Evolutionary conservation across 2,888 invertebrate species (phyloP).

Genomic region (Alentia gelatinosa): DNA sequence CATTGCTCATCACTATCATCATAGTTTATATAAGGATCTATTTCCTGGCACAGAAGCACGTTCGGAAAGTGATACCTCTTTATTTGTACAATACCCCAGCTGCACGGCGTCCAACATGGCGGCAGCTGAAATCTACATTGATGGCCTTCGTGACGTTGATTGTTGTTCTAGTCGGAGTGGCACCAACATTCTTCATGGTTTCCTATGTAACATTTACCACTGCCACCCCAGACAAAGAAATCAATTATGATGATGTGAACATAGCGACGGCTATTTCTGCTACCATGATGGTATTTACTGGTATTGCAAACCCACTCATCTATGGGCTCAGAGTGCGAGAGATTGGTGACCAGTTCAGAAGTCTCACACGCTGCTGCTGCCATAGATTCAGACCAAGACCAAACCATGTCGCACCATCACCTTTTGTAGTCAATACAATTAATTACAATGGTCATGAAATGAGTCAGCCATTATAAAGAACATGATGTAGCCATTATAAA

Average conservation of each 20-base stretch:
- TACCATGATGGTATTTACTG: conserved; percentile 18
- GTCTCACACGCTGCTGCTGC: background rate
- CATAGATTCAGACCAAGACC: background rate
- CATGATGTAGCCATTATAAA: too few species aligned
- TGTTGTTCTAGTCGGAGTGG: background rate
- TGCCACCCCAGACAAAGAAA: background rate
- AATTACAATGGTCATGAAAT: background rate
- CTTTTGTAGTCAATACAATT: background rate
- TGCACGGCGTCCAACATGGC: background rate
- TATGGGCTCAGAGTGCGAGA: background rate
- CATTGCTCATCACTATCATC: background rate
- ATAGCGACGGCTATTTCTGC: background rate
- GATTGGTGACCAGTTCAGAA: background rate
- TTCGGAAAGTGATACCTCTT: background rate
- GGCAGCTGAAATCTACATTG: background rate
- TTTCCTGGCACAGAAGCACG: background rate
- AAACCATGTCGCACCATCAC: background rate
- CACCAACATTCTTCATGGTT: background rate
- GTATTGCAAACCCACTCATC: conserved; percentile 16
- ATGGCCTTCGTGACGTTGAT: conserved; percentile 29
- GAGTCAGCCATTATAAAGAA: background rate
- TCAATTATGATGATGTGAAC: background rate
- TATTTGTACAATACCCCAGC: background rate
- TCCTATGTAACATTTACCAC: background rate
- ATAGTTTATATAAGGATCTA: background rate